Evolutionary conservation across 1,140 invertebrate genomes (phyloP), one percentile per base, ranked within the genome.

Genomic region (Andricus grossulariae): DNA sequence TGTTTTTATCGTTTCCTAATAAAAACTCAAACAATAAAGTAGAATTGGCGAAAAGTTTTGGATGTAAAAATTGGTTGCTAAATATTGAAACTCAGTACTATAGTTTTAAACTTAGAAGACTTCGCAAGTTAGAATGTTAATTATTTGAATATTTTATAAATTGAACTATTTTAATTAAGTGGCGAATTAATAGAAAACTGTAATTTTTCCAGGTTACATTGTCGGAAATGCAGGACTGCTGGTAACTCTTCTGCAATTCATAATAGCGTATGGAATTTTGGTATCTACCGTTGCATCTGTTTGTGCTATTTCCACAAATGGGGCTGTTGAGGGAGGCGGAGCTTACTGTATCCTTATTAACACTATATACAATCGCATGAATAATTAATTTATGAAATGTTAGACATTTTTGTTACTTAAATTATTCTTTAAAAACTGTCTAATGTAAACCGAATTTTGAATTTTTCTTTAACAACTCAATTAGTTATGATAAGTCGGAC

Each of bases 281-380:
- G 87, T 99, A 0, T 97, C 99, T 87, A 99, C 99, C 7, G 98
- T 99, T 1, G 94, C 97, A 21, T 99, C 98, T 7, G 97, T 99
- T 70, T 99, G 98, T 92, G 98, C 99, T 15, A 98, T 99, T 87
- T 99, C 98, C 10, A 99, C 98, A 13, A 99, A 99, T 93, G 99
- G 99, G 51, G 98, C 98, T 72, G 96, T 99, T 2, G 97, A 99
- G 93, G 98, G 99, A 45, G 99, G 99, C 15, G 99, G 99, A 60
- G 98, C 98, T 74, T 99, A 99, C 89, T 99, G 98, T 99, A 97
- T 97, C 95, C 95, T 96, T 96, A 92, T 50, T 76, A 73, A 82
- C 39, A 74, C 82, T 77, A 80, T 77, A 72, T 74, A 73, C 49
- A 71, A 71, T 71, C 80, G 6, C 21, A 72, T 71, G 50, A 77